Evolutionary conservation across 2,797 vertebrate genomes (phyloP).

Genomic region (Dryobates pubescens): DNA sequence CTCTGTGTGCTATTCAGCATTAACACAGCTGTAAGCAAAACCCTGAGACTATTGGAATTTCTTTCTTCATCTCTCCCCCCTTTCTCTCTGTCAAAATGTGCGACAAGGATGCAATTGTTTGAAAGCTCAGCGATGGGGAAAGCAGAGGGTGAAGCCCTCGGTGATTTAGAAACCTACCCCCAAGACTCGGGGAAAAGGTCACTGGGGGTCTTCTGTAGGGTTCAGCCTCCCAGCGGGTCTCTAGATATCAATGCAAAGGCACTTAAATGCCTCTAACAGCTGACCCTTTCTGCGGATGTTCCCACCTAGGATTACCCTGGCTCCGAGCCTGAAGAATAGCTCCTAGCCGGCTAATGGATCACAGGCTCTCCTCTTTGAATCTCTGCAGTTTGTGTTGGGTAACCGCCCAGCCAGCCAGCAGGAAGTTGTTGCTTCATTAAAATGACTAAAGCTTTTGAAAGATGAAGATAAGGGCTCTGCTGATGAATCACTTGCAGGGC

Average conservation of each 20-base stretch:
- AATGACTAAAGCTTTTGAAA: constrained; percentile 45
- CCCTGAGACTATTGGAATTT: constrained; percentile 57
- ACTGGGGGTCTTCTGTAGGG: constrained; percentile 37
- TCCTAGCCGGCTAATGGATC: neutral
- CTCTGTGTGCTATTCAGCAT: constrained; percentile 49
- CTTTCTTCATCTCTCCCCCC: constrained; percentile 29
- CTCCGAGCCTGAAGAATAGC: constrained; percentile 2
- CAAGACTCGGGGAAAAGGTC: constrained; percentile 55
- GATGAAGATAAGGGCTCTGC: constrained; percentile 4
- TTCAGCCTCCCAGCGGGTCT: constrained; percentile 52
- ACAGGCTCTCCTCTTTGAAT: neutral
- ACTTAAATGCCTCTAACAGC: constrained; percentile 53
- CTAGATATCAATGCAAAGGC: constrained; percentile 31
- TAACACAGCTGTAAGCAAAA: constrained; percentile 58
- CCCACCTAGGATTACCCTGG: constrained; percentile 58
- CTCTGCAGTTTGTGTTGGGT: constrained; percentile 2
- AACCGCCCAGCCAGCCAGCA: constrained; percentile 7
- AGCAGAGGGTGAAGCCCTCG: constrained; percentile 31
- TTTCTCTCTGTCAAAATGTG: constrained; percentile 56
- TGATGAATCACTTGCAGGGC: constrained; percentile 28
- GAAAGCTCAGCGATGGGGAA: constrained; percentile 9
- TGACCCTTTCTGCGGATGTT: constrained; percentile 35
- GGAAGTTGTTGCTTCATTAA: constrained; percentile 45
- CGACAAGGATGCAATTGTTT: constrained; percentile 62
- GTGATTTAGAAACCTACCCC: constrained; percentile 54